Evolutionary conservation across 2,797 vertebrate species (phyloP), one percentile per base, ranked within the genome.

Genomic region (Macropodus opercularis): DNA sequence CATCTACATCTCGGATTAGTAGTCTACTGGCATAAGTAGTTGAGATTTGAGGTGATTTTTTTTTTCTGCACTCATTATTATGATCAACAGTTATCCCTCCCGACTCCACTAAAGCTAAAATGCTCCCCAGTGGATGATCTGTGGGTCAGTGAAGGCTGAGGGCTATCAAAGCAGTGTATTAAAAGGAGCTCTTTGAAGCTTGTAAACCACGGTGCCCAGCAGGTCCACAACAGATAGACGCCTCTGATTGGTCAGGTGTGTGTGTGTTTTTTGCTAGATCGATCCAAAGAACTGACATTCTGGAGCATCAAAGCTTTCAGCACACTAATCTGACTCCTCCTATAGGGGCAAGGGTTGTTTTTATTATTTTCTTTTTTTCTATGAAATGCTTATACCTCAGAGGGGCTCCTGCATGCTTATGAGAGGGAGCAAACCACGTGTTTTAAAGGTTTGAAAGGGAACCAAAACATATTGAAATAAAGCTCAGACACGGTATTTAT

Each of bases 271-370:
- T 93, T 91, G 89, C 90, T 82, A 85, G 89, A 97, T 96, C 91
- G 93, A 98, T 98, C 94, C 90, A 86, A 83, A 12, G 75, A 75
- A 77, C 92, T 96, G 95, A 97, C 95, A 95, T 96, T 96, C 94
- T 89, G 79, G 81, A 94, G 91, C 93, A 94, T 95, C 95, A 96
- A 95, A 96, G 93, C 93, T 93, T 94, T 93, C 89, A 90, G 89
- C 87, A 85, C 94, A 94, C 93, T 94, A 94, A 94, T 94, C 94
- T 95, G 94, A 95, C 94, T 94, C 94, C 93, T 92, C 85, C 93
- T 93, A 93, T 94, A 93, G 95, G 91, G 92, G 93, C 92, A 86
- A 68, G 77, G 82, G 90, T 92, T 94, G 86, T 89, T 89, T 89
- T 86, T 87, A 79, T 86, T 84, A 88, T 84, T 87, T 82, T 85